A percentile compares a stretch with the other conserved stretches of the same genome.
These are phyloP conservation scores for Sarcophaga bullata DNA, from an alignment of 1,140 invertebrate genomes.

Conservation along the genomic window DNA sequence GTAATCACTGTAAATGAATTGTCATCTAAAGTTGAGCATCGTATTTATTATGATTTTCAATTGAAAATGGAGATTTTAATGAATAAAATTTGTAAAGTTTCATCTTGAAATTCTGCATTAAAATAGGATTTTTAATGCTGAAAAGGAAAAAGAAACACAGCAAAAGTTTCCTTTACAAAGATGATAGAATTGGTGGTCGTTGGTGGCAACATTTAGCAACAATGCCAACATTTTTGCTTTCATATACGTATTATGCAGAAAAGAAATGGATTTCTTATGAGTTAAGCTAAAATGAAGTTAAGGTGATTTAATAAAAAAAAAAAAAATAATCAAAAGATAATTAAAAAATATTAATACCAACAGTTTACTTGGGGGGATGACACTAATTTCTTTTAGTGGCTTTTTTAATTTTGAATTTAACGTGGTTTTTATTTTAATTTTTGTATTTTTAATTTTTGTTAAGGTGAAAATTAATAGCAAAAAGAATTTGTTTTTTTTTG, in stretches of 20 bases:
- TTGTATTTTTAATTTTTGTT: neutral
- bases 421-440: neutral
- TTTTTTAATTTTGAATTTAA: neutral
- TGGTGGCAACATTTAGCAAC: too few relatives aligned
- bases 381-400: slow-evolving; percentile 7
- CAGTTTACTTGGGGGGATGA: slow-evolving; percentile 39
- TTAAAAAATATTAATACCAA: slow-evolving; percentile 35
- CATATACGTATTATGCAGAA: neutral
- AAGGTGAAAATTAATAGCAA: slow-evolving; percentile 15
- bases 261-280: too few relatives aligned
- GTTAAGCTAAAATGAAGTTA: too few relatives aligned
- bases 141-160: neutral
- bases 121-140: neutral
- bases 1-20: too few relatives aligned
- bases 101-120: neutral
- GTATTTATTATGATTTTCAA: neutral
- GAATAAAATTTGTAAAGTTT: neutral
- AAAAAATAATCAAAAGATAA: neutral
- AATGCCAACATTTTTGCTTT: neutral
- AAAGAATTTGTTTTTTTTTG: neutral
- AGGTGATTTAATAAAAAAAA: too few relatives aligned
- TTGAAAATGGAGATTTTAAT: neutral
- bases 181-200: neutral
- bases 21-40: too few relatives aligned
- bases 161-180: neutral